Base-by-base conservation (phyloP, 1,140 invertebrate species). In the Tetramorium alpestre region DNA sequence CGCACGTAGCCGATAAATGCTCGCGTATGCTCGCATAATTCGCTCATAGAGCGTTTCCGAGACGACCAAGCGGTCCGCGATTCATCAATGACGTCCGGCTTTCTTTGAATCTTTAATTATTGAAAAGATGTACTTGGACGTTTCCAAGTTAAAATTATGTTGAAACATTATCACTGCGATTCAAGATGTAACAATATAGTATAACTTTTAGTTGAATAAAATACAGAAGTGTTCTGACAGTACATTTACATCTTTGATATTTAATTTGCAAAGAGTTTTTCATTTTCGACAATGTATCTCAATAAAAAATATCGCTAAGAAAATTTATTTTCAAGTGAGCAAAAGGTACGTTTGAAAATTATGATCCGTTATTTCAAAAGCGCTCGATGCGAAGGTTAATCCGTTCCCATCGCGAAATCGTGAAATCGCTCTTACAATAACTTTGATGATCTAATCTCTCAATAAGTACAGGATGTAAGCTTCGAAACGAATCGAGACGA, bases 21-120 rank as follows among this genome's bases (percentile, higher is more conserved):
- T 62, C 60, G 49, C 49, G 56, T 75, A 70, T 78, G 76, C 81
- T 87, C 86, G 69, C 85, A 54, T 77, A 82, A 56, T 18, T 18
- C 56, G 18, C 41, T 22, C 54, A 86, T 33, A 75, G 41, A 51
- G 72, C 70, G 60, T 78, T 85, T 77, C 54, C 58, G 49, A 82
- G 44, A 54, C 33, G 22, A 0, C 22, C 22, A 22, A 67, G 11
- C 33, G 47, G 25, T 64, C 41, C 41, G 22, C 7, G 3, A 60
- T 60, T 3, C 18, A 49, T 3, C 18, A 49, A 33, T 6, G n/a
- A 22, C 22, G 49, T 3, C 3, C 11, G 16, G 18, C 18, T 28
- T 56, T 54, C 22, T 25, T 13, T 6, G 13, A 8, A 8, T 69
- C 13, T 13, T 54, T 13, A 41, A 56, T 69, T 56, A 33, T 64